Percentiles rank a stretch among this genome's conserved stretches.
Conservation (phyloP, 1,140 invertebrate genomes). For the Proctacanthus coquilletti region DNA sequence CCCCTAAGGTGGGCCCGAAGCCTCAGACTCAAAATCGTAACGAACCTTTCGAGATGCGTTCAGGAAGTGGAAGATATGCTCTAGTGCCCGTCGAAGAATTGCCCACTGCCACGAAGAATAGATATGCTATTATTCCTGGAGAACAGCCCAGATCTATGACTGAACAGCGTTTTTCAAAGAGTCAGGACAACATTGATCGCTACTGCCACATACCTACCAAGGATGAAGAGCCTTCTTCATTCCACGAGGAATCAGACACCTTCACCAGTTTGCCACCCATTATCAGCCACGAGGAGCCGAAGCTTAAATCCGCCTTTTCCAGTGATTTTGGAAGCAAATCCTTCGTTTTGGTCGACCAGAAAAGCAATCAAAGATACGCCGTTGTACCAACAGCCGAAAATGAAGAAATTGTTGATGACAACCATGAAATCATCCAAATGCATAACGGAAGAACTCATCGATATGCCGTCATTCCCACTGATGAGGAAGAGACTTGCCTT, state of each 20-base stretch:
- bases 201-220: constrained; percentile 5
- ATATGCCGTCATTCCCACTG: constrained; percentile 42
- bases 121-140: constrained; percentile 14
- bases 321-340: constrained; percentile 39
- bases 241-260: constrained; percentile 11
- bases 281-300: constrained; percentile 11
- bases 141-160: constrained; percentile 20
- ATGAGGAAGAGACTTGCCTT: constrained; percentile 30
- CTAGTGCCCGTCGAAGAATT: constrained; percentile 32
- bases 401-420: constrained; percentile 35
- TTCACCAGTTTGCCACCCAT: constrained; percentile 17
- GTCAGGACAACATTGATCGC: constrained; percentile 11
- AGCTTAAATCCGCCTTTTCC: constrained; percentile 31
- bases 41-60: constrained; percentile 6
- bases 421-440: constrained; percentile 40
- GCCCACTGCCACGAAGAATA: constrained; percentile 3
- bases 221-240: constrained; percentile 10
- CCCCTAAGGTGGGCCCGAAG: constrained; percentile 13
- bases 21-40: constrained; percentile 1
- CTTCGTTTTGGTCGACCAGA: constrained; percentile 38
- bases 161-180: constrained; percentile 14
- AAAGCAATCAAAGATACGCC: constrained; percentile 39
- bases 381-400: constrained; percentile 39
- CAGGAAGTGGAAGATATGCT: constrained; percentile 28
- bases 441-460: constrained; percentile 39